phyloP scores from a whole-genome alignment of 2,888 invertebrate species.

The Polylopha cassiicola region DNA sequence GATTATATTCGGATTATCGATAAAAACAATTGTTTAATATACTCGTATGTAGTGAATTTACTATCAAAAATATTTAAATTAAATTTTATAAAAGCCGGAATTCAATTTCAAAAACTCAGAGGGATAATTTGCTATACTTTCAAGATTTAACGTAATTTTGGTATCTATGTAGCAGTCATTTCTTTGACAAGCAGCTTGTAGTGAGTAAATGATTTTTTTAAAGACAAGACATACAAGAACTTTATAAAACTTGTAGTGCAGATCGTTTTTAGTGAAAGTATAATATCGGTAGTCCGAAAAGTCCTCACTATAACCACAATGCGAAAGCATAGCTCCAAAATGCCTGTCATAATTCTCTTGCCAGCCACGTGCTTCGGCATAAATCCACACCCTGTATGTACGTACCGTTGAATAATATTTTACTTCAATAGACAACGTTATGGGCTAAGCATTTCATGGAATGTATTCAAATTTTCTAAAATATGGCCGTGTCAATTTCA shows the following conservation, averaged over 20 bases:
- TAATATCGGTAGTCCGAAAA: not conserved
- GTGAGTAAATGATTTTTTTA: no score
- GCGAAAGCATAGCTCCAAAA: slow-evolving; percentile 38
- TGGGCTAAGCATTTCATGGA: slow-evolving; percentile 38
- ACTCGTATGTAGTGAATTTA: no score
- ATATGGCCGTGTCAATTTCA: no score
- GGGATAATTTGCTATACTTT: no score
- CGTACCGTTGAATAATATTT: slow-evolving; percentile 53
- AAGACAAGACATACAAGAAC: no score
- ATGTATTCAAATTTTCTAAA: slow-evolving; percentile 42
- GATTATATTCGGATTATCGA: slow-evolving; percentile 8
- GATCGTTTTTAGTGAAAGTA: not conserved
- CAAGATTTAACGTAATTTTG: no score
- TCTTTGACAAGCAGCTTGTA: no score
- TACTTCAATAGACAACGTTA: slow-evolving; percentile 52
- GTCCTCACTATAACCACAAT: slow-evolving; percentile 12
- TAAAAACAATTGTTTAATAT: not conserved
- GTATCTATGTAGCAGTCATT: no score
- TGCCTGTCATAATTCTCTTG: slow-evolving; percentile 52
- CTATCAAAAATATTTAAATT: no score
- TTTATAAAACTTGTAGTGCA: not conserved
- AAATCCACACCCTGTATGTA: slow-evolving; percentile 50
- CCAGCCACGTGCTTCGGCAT: slow-evolving; percentile 53
- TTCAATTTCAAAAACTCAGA: no score
- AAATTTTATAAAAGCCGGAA: no score